Percentiles rank a stretch among this genome's conserved stretches.
Conservation (phyloP, 64 coral and sea anemone species). For the Astreopora myriophthalma region DNA sequence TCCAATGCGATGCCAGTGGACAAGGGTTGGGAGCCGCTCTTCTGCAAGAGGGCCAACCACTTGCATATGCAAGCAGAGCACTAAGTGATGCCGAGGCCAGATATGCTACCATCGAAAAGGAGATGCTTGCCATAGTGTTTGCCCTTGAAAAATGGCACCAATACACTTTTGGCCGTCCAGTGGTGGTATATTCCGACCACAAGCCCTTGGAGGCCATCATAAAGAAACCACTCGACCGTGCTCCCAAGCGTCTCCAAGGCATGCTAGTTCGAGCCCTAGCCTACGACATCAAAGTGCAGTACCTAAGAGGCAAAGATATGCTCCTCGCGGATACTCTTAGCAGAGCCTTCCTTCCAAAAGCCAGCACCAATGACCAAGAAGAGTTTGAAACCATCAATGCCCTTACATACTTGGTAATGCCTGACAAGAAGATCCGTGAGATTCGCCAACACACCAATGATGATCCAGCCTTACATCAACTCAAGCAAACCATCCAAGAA, state of each 20-base stretch:
- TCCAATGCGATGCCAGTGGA: neutral
- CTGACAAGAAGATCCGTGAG: neutral
- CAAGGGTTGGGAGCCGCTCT: neutral
- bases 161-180: neutral
- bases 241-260: neutral
- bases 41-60: neutral
- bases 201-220: neutral
- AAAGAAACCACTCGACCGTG: neutral
- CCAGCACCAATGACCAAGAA: neutral
- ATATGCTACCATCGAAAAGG: constrained; percentile 19
- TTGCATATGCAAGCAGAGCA: neutral
- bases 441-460: neutral
- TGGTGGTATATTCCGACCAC: neutral
- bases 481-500: neutral
- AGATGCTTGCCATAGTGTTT: neutral
- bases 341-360: neutral
- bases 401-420: neutral
- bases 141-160: constrained; percentile 4
- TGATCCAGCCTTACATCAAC: neutral
- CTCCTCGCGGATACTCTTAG: neutral
- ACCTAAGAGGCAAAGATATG: neutral
- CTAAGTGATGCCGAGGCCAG: neutral
- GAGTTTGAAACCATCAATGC: neutral
- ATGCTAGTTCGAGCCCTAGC: neutral
- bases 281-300: neutral